Base-by-base conservation (phyloP, 2,888 invertebrate species). In the Lithophane socia region DNA sequence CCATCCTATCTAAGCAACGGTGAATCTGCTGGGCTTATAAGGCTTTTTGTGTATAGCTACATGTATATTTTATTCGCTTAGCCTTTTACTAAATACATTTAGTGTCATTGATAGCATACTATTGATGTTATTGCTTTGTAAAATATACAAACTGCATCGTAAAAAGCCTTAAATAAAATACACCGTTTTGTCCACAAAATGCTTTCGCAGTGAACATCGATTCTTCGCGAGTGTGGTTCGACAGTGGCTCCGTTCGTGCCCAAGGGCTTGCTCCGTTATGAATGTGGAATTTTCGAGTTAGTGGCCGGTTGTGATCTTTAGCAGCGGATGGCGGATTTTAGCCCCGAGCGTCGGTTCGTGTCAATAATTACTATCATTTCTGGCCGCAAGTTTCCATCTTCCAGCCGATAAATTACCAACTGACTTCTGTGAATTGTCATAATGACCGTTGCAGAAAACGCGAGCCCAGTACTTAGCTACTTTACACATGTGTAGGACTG, bases 281-380 rank as follows among this genome's bases (percentile, higher is more conserved):
- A 93, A 94, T 93, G 95, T 94, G 93, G 93, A 94, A 95, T 96
- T 96, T 95, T 95, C 94, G 93, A 95, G 93, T 95, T 95, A 95
- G 94, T 95, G 92, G 91, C 92, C 91, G 93, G 92, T 94, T 94
- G 93, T 93, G 93, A 94, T 95, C 93, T 94, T 94, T 92, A 90
- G 90, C 90, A 89, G 90, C 87, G 93, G 90, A 91, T 90, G 93
- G 92, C 88, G 90, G 90, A 91, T 91, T 91, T 92, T 91, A 85
- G 92, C 94, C 93, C 87, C 88, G 85, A 89, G 93, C 94, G 91
- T 86, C 84, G 88, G 91, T 95, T 94, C 96, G 95, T 96, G 96
- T 95, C 96, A 96, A 95, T 96, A 96, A 96, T 96, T 94, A 96
- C 95, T 94, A 95, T 95, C 90, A 96, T 96, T 95, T 94, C 92